phyloP scores from a whole-genome alignment of 2,113 vertebrate genomes.

The Epinephelus moara region DNA sequence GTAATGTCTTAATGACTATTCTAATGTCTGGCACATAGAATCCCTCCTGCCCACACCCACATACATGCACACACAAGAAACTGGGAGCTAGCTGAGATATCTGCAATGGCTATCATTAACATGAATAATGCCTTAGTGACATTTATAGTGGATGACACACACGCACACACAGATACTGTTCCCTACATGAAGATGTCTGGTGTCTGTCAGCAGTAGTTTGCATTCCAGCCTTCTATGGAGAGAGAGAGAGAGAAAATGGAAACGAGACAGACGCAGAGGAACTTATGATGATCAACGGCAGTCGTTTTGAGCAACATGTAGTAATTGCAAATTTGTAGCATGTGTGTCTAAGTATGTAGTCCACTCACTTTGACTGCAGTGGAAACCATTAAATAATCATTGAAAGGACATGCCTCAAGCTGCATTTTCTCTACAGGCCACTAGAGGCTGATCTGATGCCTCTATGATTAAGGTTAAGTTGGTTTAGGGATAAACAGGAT shows the following conservation, averaged over 20 bases:
- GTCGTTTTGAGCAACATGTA: background rate
- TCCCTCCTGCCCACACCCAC: slow-evolving; percentile 26
- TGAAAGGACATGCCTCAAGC: background rate
- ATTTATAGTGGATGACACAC: slow-evolving; percentile 27
- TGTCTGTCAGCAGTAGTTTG: slow-evolving; percentile 47
- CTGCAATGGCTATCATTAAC: slow-evolving; percentile 31
- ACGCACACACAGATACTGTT: slow-evolving; percentile 2
- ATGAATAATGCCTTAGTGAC: slow-evolving; percentile 41
- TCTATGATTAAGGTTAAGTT: no score
- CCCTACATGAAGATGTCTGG: slow-evolving; percentile 38
- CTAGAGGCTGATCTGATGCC: background rate
- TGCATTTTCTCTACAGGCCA: background rate
- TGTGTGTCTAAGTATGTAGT: background rate
- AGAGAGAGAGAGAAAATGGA: slow-evolving; percentile 30
- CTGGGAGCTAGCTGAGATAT: background rate
- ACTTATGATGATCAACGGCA: background rate
- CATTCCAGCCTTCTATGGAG: slow-evolving; percentile 62
- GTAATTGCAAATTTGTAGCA: background rate
- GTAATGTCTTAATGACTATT: slow-evolving; percentile 8
- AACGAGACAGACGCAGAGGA: background rate
- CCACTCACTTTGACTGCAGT: background rate
- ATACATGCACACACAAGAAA: slow-evolving; percentile 1
- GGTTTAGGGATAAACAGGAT: no score
- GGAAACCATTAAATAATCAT: background rate
- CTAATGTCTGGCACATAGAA: slow-evolving; percentile 25